A percentile compares a stretch with the other conserved stretches of the same genome.
Conservation (phyloP, 2,113 vertebrate genomes). For the Ia io region DNA sequence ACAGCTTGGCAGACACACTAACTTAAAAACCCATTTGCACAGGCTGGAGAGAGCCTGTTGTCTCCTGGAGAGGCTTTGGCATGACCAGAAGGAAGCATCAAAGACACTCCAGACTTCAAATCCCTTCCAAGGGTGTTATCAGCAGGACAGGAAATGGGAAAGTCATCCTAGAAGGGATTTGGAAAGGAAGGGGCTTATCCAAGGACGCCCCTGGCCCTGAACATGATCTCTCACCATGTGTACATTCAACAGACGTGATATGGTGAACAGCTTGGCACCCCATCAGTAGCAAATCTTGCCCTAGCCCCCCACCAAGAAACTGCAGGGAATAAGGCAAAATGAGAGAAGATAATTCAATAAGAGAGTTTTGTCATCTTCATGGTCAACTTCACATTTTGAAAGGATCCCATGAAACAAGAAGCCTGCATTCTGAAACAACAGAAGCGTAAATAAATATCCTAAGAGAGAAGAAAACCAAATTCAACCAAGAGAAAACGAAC, state of each 20-base stretch:
- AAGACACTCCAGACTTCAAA: slow-evolving; percentile 80
- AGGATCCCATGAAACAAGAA: slow-evolving; percentile 58
- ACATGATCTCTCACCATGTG: slow-evolving; percentile 47
- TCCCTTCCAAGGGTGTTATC: slow-evolving; percentile 75
- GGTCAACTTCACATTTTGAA: slow-evolving; percentile 72
- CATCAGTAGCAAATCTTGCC: slow-evolving; percentile 63
- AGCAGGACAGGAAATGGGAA: slow-evolving; percentile 82
- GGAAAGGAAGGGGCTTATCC: slow-evolving; percentile 65
- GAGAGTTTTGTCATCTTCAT: slow-evolving; percentile 65
- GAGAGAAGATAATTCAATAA: slow-evolving; percentile 67
- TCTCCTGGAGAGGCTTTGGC: slow-evolving; percentile 79
- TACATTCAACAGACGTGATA: slow-evolving; percentile 61
- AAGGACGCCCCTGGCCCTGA: slow-evolving; percentile 41
- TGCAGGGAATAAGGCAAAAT: slow-evolving; percentile 50
- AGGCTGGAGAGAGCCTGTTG: slow-evolving; percentile 76
- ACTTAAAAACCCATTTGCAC: slow-evolving; percentile 77
- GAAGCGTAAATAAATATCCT: slow-evolving; percentile 63
- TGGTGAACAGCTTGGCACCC: slow-evolving; percentile 60
- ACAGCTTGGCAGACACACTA: slow-evolving; percentile 58
- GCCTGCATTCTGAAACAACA: slow-evolving; percentile 68
- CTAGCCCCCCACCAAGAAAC: slow-evolving; percentile 49
- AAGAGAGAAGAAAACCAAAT: slow-evolving; percentile 52
- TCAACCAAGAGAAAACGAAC: slow-evolving; percentile 29
- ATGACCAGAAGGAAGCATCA: slow-evolving; percentile 79
- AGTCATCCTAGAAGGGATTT: slow-evolving; percentile 76